Base-by-base conservation (phyloP, 2,888 invertebrate genomes). In the Zeuzera pyrina region DNA sequence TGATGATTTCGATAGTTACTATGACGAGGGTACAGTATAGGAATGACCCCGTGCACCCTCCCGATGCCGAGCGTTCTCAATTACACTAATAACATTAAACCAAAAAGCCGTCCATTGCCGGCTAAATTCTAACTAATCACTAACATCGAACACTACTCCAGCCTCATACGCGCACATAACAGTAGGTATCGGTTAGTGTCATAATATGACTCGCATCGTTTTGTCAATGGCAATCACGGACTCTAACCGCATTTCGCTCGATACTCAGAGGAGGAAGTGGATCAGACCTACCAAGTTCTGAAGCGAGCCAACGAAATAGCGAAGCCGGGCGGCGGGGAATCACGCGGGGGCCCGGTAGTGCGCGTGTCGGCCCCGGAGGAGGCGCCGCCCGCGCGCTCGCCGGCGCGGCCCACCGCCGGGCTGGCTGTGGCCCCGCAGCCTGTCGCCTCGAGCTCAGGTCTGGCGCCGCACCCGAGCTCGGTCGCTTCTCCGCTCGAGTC, bases 211-310 rank as follows among this genome's bases (percentile, higher is more conserved):
- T n/a, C n/a, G n/a, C n/a, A n/a, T n/a, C n/a, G n/a, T n/a, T n/a
- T n/a, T n/a, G n/a, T n/a, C n/a, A n/a, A n/a, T n/a, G n/a, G n/a
- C n/a, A n/a, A n/a, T n/a, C n/a, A n/a, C n/a, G n/a, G 54, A 58
- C 52, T 62, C 58, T 79, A 74, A 73, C 64, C 50, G 56, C 64
- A 58, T 72, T 72, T 71, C 66, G 62, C 66, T 72, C 73, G 72
- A 61, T 79, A 71, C 79, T 76, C 71, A 78, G 77, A 81, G 84
- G 86, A 85, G 74, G 91, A 94, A 87, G 89, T 94, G 87, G 95
- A 95, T 88, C 91, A 91, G 84, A 94, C 93, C 79, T 95, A 95
- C 86, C 94, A 94, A 87, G 94, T 95, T 74, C 89, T 95, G 87
- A 95, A 95, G 87, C 93, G 95, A 78, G 95, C 95, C 66, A 94